Conservation (phyloP, 2,797 vertebrate species). For the Antennarius maculatus region DNA sequence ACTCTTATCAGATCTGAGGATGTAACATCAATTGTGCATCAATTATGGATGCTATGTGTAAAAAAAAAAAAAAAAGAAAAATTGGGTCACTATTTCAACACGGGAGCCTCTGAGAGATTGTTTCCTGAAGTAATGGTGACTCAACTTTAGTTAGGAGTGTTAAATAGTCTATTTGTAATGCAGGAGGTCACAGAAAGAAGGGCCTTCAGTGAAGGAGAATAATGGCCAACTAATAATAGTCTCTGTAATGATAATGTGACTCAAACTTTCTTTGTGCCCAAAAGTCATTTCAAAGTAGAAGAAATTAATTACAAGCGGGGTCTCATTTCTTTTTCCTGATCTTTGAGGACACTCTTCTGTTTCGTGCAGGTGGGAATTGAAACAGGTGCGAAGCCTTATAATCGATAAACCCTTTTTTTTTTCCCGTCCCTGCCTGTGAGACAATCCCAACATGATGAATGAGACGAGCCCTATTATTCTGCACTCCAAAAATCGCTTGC, state of each 20-base stretch:
- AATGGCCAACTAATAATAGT: constrained; percentile 30
- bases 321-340: not conserved
- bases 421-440: not conserved
- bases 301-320: constrained; percentile 21
- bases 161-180: constrained; percentile 62
- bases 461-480: constrained; percentile 26
- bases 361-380: constrained; percentile 33
- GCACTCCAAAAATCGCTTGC: constrained; percentile 21
- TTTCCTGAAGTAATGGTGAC: constrained; percentile 69
- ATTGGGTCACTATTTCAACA: constrained; percentile 66
- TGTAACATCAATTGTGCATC: constrained; percentile 66
- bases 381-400: constrained; percentile 46
- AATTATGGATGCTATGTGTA: constrained; percentile 72
- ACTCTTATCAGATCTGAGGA: constrained; percentile 69
- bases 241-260: constrained; percentile 34
- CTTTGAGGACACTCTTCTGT: constrained; percentile 12
- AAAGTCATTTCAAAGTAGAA: constrained; percentile 5
- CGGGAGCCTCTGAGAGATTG: constrained; percentile 56
- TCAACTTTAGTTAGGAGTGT: constrained; percentile 57
- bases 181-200: constrained; percentile 29
- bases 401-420: constrained; percentile 55
- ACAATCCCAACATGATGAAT: constrained; percentile 53
- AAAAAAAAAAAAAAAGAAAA: constrained; percentile 33
- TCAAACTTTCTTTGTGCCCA: constrained; percentile 36
- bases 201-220: constrained; percentile 28